Evolutionary conservation across 2,888 invertebrate genomes (phyloP), one percentile per base, ranked within the genome.

Genomic region (Acanthoscelides obtectus): DNA sequence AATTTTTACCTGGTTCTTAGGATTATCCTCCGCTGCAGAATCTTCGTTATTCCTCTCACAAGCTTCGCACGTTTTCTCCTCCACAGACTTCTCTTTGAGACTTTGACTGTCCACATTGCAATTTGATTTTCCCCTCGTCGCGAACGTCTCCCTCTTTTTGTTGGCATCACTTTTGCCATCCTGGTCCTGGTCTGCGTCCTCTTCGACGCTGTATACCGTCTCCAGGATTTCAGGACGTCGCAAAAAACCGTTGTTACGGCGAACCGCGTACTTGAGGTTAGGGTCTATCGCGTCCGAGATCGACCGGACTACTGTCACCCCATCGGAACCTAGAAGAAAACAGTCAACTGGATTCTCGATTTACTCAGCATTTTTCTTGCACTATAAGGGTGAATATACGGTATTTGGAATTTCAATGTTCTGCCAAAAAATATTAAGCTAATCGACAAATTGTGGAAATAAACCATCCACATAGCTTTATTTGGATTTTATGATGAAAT

Each of bases 201-300:
- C 95, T 82, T 95, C 95, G 0, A 95, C 94, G 78, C 94, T 94
- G 85, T 94, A 95, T 0, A 95, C 94, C 0, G 93, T 94, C 83
- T 94, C 94, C 68, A 94, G 85, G 67, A 94, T 92, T 80, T 94
- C 94, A 0, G 94, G 94, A 72, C 94, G 88, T 64, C 94, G 87
- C n/a, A 94, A 85, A 80, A 92, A 93, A 22, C 94, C 93, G 81
- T 94, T 94, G 71, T 92, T 92, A 75, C 94, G 86, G 71, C 90
- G 88, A 66, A 90, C 88, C 63, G 89, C 91, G 82, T 93, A 94
- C 81, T 94, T 94, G 71, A 91, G 86, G 82, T 92, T 93, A 1
- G 94, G 93, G 81, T 95, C 94, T 77, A 95, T 92, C 20, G 94
- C 95, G 84, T 95, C 95, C 19, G 94, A 94, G 79, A 95, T 94